A percentile compares a stretch with the other conserved stretches of the same genome.
Conservation (phyloP, 2,888 invertebrate species). For the Harpagoxenus sublaevis region DNA sequence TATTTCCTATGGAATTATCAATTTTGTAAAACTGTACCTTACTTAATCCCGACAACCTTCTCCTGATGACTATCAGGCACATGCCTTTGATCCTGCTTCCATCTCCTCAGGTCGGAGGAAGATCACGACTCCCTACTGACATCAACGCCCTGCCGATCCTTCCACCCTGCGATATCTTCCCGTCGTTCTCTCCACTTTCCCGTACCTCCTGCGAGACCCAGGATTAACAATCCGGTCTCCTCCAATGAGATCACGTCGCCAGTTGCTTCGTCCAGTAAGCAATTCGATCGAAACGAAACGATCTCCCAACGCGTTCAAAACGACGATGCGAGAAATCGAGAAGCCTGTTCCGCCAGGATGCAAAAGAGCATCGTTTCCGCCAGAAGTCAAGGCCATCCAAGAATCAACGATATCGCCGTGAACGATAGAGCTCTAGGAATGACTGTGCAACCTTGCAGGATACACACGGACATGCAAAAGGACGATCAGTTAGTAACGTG, state of each 20-base stretch:
- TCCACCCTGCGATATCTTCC: slow-evolving; percentile 36
- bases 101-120: slow-evolving; percentile 77
- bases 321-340: slow-evolving; percentile 30
- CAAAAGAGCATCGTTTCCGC: slow-evolving; percentile 64
- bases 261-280: not conserved
- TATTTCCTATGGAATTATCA: not conserved
- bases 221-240: slow-evolving; percentile 3
- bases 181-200: slow-evolving; percentile 61
- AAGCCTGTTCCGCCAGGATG: slow-evolving; percentile 43
- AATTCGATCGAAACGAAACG: not conserved
- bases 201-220: slow-evolving; percentile 57
- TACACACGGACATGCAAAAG: slow-evolving; percentile 55
- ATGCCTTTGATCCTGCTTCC: slow-evolving; percentile 78
- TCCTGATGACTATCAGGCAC: slow-evolving; percentile 74
- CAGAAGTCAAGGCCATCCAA: slow-evolving; percentile 76
- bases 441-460: slow-evolving; percentile 80
- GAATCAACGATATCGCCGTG: slow-evolving; percentile 84
- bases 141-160: slow-evolving; percentile 62
- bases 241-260: slow-evolving; percentile 16
- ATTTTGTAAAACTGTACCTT: not conserved
- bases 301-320: not conserved
- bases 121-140: slow-evolving; percentile 65
- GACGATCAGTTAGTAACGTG: slow-evolving; percentile 71
- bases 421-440: slow-evolving; percentile 82
- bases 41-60: slow-evolving; percentile 72